Evolutionary conservation across 1,140 invertebrate species (phyloP), one percentile per base, ranked within the genome.

Genomic region (Cecropterus lyciades): DNA sequence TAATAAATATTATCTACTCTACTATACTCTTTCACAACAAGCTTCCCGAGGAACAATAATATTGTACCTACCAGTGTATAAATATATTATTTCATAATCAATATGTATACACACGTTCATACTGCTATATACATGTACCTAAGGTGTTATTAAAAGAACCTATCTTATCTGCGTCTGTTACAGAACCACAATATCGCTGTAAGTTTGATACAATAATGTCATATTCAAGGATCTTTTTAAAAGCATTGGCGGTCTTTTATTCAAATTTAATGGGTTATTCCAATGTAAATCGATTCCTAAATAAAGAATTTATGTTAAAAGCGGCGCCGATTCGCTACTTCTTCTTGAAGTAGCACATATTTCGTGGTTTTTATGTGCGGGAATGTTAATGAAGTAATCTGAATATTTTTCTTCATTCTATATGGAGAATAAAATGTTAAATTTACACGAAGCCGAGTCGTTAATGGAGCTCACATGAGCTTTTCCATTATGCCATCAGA

Each of bases 191-290:
- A 59, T 59, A 27, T 6, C 14, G 15, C 15, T 37, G 30, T 27
- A 62, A 62, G 15, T 16, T 33, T 40, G 16, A 51, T 51, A 40
- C 30, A 16, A 51, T 62, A 62, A 83, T 74, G 65, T 73, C 69
- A 67, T 63, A 74, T 53, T 70, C 70, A 75, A 77, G 69, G 70
- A 77, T 63, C 63, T 60, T 51, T 63, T 70, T 79, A 76, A 80
- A 80, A 80, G 75, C 73, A 64, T 74, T 52, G 45, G 33, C 69
- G 49, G 17, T 53, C 1, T 77, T 80, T 82, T 80, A 80, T 79
- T 79, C 68, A 51, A 67, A 59, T 65, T 79, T 80, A 77, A 83
- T 82, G 70, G 63, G 73, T 83, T 72, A 80, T 84, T 72, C 67
- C 46, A 71, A 81, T 81, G 73, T 76, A 82, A 84, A 79, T 83